Base-by-base conservation (phyloP, 1,140 invertebrate species). In the Limonius californicus region DNA sequence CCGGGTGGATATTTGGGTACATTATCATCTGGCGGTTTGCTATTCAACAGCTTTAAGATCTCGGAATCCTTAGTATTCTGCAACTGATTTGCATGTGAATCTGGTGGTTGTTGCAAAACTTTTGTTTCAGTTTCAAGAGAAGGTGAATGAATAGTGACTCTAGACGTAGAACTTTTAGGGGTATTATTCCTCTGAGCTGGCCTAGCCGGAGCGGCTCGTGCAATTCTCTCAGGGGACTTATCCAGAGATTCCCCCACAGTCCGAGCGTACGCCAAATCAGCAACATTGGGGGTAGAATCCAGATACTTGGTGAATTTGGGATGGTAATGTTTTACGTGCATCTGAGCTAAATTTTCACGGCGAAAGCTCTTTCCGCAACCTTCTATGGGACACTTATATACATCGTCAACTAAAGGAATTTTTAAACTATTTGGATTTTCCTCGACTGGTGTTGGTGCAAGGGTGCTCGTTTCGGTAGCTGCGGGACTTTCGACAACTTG, bases 311-410 rank as follows among this genome's bases (percentile, higher is more conserved):
- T 85, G 64, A 89, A 83, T 65, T 93, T 90, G 1, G 86, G 84
- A 78, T 95, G 92, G 72, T 94, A 94, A 76, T 94, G 91, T 68
- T 94, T 93, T n/a, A 94, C 88, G 69, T 95, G 92, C 86, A 94
- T 94, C 75, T 89, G 86, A 1, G 95, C 77, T 20, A 95, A 82
- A 68, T 90, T 92, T 70, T 95, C 91, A 73, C 94, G 95, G 15
- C 94, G 81, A 74, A 95, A 96, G 62, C 87, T 89, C 78, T 97
- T 97, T 11, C 82, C 84, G 73, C 94, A 97, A 3, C 85, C 87
- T 57, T 89, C 85, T 57, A 90, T 88, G 0, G 89, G 89, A 77
- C 94, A 97, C 19, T 87, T 84, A 43, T 88, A 86, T 8, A 85
- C 78, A 68, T 86, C 87, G 32, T 90, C 84, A 54, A 88, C 66